Evolutionary conservation across 2,113 vertebrate species (phyloP), one percentile per base, ranked within the genome.

Genomic region (Gymnocephalus cernua): DNA sequence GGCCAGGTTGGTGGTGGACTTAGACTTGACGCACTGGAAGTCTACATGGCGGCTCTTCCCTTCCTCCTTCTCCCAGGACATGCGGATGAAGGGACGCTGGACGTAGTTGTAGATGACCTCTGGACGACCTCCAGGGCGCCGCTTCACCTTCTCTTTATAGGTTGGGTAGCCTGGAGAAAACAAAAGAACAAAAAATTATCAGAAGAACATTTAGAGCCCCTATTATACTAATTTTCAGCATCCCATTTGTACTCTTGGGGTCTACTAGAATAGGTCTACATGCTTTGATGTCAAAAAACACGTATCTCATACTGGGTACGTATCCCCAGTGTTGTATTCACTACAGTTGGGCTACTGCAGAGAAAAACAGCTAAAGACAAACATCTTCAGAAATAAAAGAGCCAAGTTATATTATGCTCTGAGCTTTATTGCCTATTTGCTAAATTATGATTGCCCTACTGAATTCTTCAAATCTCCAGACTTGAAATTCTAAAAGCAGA

Each of bases 101-200:
- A 99, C 98, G 0, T 99, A 99, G 94, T 99, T 99, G 92, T 99
- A 99, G 87, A 99, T 99, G 50, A 99, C 98, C 93, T 99, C 98
- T 0, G 98, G 98, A 50, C 98, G 94, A 53, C 98, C 98, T 0
- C 98, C 98, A 0, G 97, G 98, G 18, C 98, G 94, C 92, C 98
- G 99, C 91, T 99, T 99, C 80, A 99, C 98, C 74, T 99, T 99
- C 93, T 99, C 98, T 88, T 99, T 99, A 92, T 99, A 99, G 0
- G 98, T 99, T 1, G 98, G 98, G 92, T 99, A 98, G 62, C 97
- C 97, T 98, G 73, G 38, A 41, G 38, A 41, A 41, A 41, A 41
- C 10, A 9, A 7, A 27, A 82, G 18, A 82, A 67, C 2, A 68
- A 15, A 64, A 6, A 32, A 8, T 13, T 4, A 35, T 71, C 8